phyloP scores from a whole-genome alignment of 2,888 invertebrate species.

The Spodoptera picta region DNA sequence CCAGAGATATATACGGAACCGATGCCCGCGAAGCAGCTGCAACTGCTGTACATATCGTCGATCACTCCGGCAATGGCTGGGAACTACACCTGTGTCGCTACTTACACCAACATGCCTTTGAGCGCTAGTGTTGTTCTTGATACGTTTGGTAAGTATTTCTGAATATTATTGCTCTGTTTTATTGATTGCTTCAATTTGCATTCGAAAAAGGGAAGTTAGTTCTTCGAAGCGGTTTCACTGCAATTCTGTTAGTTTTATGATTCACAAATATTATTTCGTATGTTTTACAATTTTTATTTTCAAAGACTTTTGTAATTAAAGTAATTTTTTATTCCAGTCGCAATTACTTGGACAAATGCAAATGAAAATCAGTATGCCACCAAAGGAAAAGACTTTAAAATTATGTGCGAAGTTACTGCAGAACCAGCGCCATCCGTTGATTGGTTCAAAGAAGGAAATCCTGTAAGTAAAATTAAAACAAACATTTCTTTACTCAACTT shows the following conservation, averaged over 20 bases:
- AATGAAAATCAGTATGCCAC: constrained; percentile 95
- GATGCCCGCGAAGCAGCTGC: constrained; percentile 89
- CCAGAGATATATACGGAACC: constrained; percentile 92
- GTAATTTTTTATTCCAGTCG: constrained; percentile 88
- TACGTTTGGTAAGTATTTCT: constrained; percentile 87
- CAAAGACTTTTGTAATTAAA: neutral
- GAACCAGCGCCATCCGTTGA: constrained; percentile 95
- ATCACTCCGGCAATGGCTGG: constrained; percentile 94
- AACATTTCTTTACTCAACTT: neutral
- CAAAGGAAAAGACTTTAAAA: constrained; percentile 92
- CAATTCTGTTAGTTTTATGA: too few relatives aligned
- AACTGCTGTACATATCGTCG: constrained; percentile 92
- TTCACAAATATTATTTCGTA: too few relatives aligned
- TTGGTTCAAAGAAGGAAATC: constrained; percentile 94
- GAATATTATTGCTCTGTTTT: constrained; percentile 1
- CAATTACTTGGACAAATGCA: constrained; percentile 95
- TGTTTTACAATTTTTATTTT: neutral
- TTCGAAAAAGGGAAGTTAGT: too few relatives aligned
- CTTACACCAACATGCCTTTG: constrained; percentile 92
- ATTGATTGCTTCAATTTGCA: neutral
- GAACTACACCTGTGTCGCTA: constrained; percentile 94
- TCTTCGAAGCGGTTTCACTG: too few relatives aligned
- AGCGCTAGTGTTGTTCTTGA: constrained; percentile 91
- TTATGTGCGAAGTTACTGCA: constrained; percentile 95
- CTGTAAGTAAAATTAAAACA: constrained; percentile 76